Evolutionary conservation across 2,797 vertebrate species (phyloP), one percentile per base, ranked within the genome.

Genomic region (Zalophus californianus): DNA sequence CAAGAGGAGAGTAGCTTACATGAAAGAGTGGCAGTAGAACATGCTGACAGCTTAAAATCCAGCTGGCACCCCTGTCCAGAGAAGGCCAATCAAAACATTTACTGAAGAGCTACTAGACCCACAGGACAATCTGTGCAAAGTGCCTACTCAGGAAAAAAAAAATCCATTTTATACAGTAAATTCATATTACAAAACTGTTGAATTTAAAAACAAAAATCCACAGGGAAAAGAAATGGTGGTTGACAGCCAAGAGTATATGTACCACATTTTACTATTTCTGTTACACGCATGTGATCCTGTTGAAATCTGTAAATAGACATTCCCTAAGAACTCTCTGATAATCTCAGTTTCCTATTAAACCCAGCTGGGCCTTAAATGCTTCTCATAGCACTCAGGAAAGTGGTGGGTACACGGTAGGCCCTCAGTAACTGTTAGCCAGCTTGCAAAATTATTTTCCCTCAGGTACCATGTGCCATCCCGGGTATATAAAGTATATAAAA

Each of bases 201-300:
- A 77, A 86, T 35, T 8, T 54, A 50, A 78, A 91, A 96, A 96
- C 52, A 68, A 70, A 96, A 77, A n/a, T 73, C 35, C 75, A 86
- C 2, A 78, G 84, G 20, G 15, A 14, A 52, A 86, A 58, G 35
- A 79, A 56, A 85, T 8, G 52, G 52, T 64, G 7, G 3, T 68
- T 86, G 72, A 11, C 14, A 41, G 32, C 3, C 50, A 91, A 86
- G n/a, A 66, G 21, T 38, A 23, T 25, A 84, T 9, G 5, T 52
- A 77, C 16, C 14, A 35, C 23, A 7, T 64, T 96, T 80, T 77
- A 77, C 5, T 18, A 1, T 70, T 91, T 70, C 41, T 72, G 27
- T 62, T 70, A 35, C 25, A 80, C n/a, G 16, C 25, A 80, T 38
- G 16, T 56, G 27, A 77, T 77, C 13, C 20, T 82, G 18, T 1